Evolutionary conservation across 2,888 invertebrate genomes (phyloP), one percentile per base, ranked within the genome.

Genomic region (Harpalus rufipes): DNA sequence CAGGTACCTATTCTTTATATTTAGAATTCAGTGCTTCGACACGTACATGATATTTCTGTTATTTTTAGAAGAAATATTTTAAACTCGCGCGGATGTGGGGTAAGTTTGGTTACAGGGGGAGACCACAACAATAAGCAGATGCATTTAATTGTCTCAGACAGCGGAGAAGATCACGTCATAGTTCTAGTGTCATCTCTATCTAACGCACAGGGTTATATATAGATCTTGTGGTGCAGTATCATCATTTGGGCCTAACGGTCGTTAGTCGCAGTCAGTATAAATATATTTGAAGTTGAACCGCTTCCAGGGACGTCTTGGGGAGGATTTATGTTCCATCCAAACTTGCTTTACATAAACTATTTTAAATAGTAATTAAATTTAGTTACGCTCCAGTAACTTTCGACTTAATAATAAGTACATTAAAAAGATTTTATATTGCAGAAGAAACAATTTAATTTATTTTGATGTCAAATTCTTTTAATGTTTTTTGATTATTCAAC

Each of bases 91-190:
- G 59, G 61, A 61, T 80, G 79, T 80, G 32, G 79, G 58, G 61
- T 80, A 59, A 18, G n/a, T 51, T 18, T 18, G 18, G 78, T 12
- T 25, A 14, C 4, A 80, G 61, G n/a, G 58, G 58, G 32, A 56
- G 18, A 72, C 16, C 74, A 51, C 44, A 74, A 74, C 74, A 74
- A 74, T 74, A 51, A 74, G 74, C 74, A 74, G 74, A 74, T 74
- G 74, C 74, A 74, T 63, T 81, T 81, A 81, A 81, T 82, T 82
- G 82, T 82, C 82, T 72, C 72, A 72, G 82, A 82, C 82, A 82
- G 82, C 58, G 12, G 51, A 5, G 44, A 10, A 8, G 14, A 56
- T 59, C 51, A 14, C 72, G 51, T 58, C 32, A 72, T 56, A 16
- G 32, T 32, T 16, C 8, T 56, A 25, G 25, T 39, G 39, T 16